Conservation (phyloP, 2,888 invertebrate species). For the Spodoptera exigua region DNA sequence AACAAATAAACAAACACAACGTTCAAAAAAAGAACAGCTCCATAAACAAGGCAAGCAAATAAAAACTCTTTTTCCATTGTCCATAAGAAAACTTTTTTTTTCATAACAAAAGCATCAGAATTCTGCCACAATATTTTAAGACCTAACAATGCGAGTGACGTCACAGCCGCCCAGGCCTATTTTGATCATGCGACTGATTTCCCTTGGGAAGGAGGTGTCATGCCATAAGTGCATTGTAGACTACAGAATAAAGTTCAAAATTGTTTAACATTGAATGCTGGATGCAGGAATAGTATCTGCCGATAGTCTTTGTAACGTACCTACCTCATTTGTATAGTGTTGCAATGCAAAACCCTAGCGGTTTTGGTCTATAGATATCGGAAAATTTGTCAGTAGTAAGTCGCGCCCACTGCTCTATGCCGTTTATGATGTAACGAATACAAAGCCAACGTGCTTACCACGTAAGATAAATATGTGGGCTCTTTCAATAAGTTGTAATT, state of each 20-base stretch:
- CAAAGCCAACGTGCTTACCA: too few relatives aligned
- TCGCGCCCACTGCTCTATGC: too few relatives aligned
- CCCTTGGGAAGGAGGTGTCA: constrained; percentile 6
- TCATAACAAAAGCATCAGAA: constrained; percentile 5
- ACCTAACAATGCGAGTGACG: not conserved
- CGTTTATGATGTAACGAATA: too few relatives aligned
- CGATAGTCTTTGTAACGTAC: too few relatives aligned
- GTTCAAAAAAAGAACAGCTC: not conserved
- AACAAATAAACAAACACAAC: not conserved
- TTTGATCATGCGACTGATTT: constrained; percentile 6
- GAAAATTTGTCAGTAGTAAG: too few relatives aligned
- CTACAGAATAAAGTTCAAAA: constrained; percentile 14
- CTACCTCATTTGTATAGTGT: too few relatives aligned
- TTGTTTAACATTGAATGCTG: too few relatives aligned
- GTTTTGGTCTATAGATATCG: too few relatives aligned
- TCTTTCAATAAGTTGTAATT: too few relatives aligned
- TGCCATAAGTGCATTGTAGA: not conserved
- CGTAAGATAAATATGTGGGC: too few relatives aligned
- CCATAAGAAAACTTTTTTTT: constrained; percentile 3
- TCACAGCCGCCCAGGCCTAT: constrained; percentile 2
- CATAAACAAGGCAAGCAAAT: not conserved
- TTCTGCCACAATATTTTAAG: not conserved
- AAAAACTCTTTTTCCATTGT: constrained; percentile 3
- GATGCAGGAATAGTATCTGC: too few relatives aligned
- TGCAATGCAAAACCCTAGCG: too few relatives aligned